A percentile compares a stretch with the other conserved stretches of the same genome.
These are phyloP conservation scores for Ormia ochracea DNA, from an alignment of 2,888 invertebrate genomes.

Conservation along the genomic window DNA sequence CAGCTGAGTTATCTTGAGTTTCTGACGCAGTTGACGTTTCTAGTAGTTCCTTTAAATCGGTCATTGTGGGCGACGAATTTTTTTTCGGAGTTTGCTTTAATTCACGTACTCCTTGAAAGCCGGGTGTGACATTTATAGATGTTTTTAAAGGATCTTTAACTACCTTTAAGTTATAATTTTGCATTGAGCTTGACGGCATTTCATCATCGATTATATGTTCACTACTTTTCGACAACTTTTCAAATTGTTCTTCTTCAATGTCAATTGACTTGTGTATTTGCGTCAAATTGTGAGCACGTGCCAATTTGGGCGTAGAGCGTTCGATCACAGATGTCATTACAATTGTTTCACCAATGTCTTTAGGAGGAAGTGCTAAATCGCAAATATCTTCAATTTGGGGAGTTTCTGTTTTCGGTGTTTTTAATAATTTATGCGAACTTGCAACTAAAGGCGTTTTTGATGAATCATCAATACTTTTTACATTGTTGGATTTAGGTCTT, in stretches of 20 bases:
- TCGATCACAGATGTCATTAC: conserved; percentile 59
- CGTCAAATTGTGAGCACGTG: conserved; percentile 57
- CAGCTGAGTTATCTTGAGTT: conserved; percentile 21
- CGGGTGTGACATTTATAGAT: conserved; percentile 66
- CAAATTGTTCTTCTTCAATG: conserved; percentile 30
- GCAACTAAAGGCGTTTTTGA: conserved; percentile 52
- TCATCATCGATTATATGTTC: background rate
- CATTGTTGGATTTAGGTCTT: conserved; percentile 4
- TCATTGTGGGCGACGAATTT: conserved; percentile 14
- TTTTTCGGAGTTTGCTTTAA: conserved; percentile 63
- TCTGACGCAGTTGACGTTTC: background rate
- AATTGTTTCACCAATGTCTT: conserved; percentile 30
- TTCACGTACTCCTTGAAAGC: conserved; percentile 66
- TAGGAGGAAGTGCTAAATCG: conserved; percentile 64
- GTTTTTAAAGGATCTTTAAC: conserved; percentile 68
- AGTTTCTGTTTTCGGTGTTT: conserved; percentile 62
- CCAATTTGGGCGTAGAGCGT: conserved; percentile 50
- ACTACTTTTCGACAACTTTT: conserved; percentile 37
- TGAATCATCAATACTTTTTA: conserved; percentile 6
- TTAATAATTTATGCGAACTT: conserved; percentile 61
- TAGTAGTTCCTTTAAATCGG: conserved; percentile 17
- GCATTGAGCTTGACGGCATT: conserved; percentile 15
- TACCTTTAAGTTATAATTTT: conserved; percentile 56
- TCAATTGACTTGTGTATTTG: conserved; percentile 64
- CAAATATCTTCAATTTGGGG: conserved; percentile 61